Base-by-base conservation (phyloP, 1,140 invertebrate species). In the Apis cerana region DNA sequence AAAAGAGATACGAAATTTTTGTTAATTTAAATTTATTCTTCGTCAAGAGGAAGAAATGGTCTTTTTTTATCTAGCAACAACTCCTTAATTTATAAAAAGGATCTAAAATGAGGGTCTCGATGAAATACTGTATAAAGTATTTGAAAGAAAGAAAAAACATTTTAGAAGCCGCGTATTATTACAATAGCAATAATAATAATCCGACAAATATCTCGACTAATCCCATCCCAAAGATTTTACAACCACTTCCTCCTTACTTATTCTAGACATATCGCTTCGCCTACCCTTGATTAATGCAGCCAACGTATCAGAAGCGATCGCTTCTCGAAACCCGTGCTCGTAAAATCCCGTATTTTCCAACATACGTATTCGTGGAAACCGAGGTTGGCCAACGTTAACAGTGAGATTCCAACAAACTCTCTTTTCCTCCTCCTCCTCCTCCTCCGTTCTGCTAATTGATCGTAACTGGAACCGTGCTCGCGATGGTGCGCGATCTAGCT, bases 261-360 rank as follows among this genome's bases (percentile, higher is more conserved):
- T 80, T 80, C 70, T 1, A 50, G 8, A 56, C 69, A 5, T 43
- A 15, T 21, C 27, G 52, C 52, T 72, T 10, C 58, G 43, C 17
- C 74, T 75, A 74, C 10, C 19, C 78, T 43, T 64, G 79, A 62
- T 64, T 65, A 65, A 75, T 65, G 70, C 70, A 65, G 27, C 50
- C n/a, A 12, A 21, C 70, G 79, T 58, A 50, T 58, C 33, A 48
- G 52, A 80, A 64, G 27, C 59, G 69, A 64, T 58, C 27, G 79
- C 13, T 80, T 75, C 79, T 65, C 59, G 78, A 80, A 74, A 80
- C 27, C 33, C 21, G 10, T 12, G 79, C 58, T 72, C 58, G 69
- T 80, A 80, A 80, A 80, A 72, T 33, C 69, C 21, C 10, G 59
- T n/a, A 64, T 64, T 80, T 80, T 74, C 69, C 69, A 54, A 4